Conservation (phyloP, 1,140 invertebrate species). For the Cotesia glomerata region DNA sequence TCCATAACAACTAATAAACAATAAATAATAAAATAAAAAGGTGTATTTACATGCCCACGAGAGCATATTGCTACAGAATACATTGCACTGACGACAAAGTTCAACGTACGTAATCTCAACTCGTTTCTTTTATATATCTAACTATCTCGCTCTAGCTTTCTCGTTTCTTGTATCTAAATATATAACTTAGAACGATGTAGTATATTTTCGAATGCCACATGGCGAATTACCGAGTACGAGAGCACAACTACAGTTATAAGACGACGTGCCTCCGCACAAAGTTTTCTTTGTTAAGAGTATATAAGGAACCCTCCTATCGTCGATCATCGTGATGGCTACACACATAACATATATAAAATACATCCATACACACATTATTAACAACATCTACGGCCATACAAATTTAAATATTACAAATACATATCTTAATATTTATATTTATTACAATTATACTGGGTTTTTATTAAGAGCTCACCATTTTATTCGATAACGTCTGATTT, state of each 20-base stretch:
- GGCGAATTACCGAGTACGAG: conserved; percentile 26
- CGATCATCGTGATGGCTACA: neutral
- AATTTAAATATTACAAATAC: conserved; percentile 7
- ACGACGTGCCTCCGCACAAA: conserved; percentile 17
- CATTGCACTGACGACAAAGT: conserved; percentile 25
- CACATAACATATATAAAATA: neutral
- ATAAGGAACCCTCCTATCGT: neutral
- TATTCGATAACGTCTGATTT: too few relatives aligned
- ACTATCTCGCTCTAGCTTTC: conserved; percentile 18
- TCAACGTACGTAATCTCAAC: conserved; percentile 30
- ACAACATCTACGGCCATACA: neutral
- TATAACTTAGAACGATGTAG: conserved; percentile 30
- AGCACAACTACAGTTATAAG: conserved; percentile 2
- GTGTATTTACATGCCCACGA: neutral
- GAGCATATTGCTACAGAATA: neutral
- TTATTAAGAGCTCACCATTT: neutral
- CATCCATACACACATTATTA: neutral
- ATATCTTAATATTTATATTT: conserved; percentile 3
- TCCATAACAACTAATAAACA: neutral
- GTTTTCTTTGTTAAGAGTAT: conserved; percentile 16
- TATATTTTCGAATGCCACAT: conserved; percentile 30
- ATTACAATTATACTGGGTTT: neutral
- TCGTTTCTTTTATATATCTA: conserved; percentile 12
- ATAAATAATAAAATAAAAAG: neutral
- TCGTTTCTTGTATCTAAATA: conserved; percentile 30